Evolutionary conservation across 53 echinoderm and acorn worm genomes (phyloP).

Genomic region (Arbacia lixula): DNA sequence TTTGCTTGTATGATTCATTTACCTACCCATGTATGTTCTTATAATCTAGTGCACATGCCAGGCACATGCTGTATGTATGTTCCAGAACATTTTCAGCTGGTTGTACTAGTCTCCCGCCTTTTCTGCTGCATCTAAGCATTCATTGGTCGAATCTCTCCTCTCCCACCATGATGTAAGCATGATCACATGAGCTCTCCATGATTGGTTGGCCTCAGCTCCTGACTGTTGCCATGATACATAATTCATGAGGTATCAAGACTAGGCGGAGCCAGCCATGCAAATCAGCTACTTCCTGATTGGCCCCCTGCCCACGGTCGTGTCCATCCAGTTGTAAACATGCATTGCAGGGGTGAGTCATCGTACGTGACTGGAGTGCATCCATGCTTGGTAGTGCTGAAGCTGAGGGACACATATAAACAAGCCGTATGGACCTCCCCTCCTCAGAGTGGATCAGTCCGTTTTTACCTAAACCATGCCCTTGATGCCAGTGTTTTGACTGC

Average conservation of each 20-base stretch:
- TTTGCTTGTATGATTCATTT: too few relatives aligned
- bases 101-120: conserved; percentile 20
- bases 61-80: too few relatives aligned
- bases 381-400: neutral
- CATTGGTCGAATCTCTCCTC: conserved; percentile 31
- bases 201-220: conserved; percentile 21
- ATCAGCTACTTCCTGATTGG: conserved; percentile 34
- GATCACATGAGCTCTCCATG: conserved; percentile 43
- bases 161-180: too few relatives aligned
- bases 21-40: too few relatives aligned
- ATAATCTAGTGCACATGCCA: too few relatives aligned
- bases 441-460: conserved; percentile 46
- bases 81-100: too few relatives aligned
- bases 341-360: conserved; percentile 29
- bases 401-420: conserved; percentile 47
- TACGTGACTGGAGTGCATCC: conserved; percentile 26
- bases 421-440: conserved; percentile 1
- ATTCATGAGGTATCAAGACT: conserved; percentile 44
- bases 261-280: conserved; percentile 29
- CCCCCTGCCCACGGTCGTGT: conserved; percentile 15
- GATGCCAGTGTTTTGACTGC: conserved; percentile 57
- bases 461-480: conserved; percentile 53
- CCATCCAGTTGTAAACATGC: conserved; percentile 39
- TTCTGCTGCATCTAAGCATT: neutral
- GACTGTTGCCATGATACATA: conserved; percentile 44